Conservation (phyloP, 2,113 vertebrate genomes). For the Gallinago jamesoni region DNA sequence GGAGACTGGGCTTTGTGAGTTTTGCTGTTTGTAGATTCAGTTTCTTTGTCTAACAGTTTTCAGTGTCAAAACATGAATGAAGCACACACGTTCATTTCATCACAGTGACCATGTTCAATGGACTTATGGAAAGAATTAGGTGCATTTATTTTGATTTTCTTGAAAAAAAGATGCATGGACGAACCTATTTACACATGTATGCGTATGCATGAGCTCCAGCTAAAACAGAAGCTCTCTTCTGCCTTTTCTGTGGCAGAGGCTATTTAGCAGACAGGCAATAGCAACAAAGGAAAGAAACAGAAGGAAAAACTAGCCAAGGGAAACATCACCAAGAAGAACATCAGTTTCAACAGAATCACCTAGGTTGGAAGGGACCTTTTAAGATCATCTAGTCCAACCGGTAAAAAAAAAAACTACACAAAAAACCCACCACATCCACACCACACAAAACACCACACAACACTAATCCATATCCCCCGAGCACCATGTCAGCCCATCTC, state of each 20-base stretch:
- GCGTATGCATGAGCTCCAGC: rapidly evolving
- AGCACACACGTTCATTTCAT: not conserved
- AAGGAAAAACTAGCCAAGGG: not conserved
- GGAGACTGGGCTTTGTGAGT: not conserved
- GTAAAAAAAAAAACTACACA: too few species aligned
- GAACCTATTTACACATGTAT: rapidly evolving
- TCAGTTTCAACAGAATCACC: not conserved
- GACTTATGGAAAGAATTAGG: not conserved
- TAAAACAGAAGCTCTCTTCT: too few species aligned
- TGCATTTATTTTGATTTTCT: not conserved
- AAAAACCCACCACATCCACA: too few species aligned
- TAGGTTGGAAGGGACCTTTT: too few species aligned
- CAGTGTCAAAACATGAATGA: not conserved
- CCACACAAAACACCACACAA: too few species aligned
- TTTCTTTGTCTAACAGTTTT: not conserved
- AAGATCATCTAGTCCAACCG: too few species aligned
- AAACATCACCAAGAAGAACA: not conserved
- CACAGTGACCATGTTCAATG: rapidly evolving
- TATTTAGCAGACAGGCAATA: not conserved
- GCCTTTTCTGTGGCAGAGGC: not conserved
- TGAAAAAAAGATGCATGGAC: not conserved
- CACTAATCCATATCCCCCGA: too few species aligned
- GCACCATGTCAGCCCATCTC: too few species aligned
- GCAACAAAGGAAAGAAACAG: not conserved
- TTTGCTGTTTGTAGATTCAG: not conserved